These are phyloP conservation scores for Diadema setosum DNA, from an alignment of 35 echinoderm and acorn worm genomes.

Conservation along the genomic window DNA sequence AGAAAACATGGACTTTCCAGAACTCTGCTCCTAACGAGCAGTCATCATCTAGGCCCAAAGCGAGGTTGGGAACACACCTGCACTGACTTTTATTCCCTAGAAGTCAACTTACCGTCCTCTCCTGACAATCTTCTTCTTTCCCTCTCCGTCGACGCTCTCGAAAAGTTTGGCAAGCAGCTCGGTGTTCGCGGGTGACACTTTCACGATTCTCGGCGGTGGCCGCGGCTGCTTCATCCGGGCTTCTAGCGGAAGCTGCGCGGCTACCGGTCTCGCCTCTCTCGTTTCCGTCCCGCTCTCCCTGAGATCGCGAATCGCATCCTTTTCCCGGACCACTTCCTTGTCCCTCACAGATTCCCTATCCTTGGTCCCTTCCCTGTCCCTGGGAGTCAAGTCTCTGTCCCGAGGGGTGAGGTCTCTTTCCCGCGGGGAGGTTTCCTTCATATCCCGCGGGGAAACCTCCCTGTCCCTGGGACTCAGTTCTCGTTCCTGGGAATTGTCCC, in stretches of 20 bases:
- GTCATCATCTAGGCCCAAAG: too few relatives aligned
- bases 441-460: neutral
- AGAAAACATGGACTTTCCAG: too few relatives aligned
- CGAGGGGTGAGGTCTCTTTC: conserved; percentile 10
- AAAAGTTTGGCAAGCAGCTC: conserved; percentile 81
- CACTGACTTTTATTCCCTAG: too few relatives aligned
- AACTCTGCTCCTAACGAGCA: too few relatives aligned
- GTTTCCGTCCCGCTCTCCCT: neutral
- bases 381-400: neutral
- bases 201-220: conserved; percentile 70
- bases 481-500: neutral
- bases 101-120: conserved; percentile 64
- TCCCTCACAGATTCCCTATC: neutral
- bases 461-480: conserved; percentile 29
- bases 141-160: conserved; percentile 80
- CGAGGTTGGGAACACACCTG: too few relatives aligned
- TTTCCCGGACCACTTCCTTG: neutral
- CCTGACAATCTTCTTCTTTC: conserved; percentile 43
- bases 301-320: neutral
- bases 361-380: neutral
- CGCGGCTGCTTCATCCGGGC: conserved; percentile 50
- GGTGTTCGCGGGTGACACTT: conserved; percentile 63
- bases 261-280: neutral
- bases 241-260: neutral
- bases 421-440: conserved; percentile 20